phyloP scores from a whole-genome alignment of 2,888 invertebrate genomes.

The Dioctria linearis region DNA sequence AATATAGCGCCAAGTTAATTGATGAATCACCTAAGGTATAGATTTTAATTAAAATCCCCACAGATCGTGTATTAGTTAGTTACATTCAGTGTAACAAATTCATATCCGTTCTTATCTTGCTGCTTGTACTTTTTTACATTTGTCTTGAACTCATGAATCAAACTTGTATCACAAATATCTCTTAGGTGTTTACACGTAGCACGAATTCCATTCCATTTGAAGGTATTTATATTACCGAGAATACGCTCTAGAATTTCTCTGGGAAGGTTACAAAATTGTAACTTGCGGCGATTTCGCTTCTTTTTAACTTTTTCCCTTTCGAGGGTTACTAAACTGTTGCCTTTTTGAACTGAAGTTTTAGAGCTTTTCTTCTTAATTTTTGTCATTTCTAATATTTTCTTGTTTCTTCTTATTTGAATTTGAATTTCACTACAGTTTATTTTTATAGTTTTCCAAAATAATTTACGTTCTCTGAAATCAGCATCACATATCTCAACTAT shows the following conservation, averaged over 20 bases:
- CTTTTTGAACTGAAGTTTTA: no score
- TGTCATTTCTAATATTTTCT: no score
- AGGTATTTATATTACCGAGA: slow-evolving; percentile 62
- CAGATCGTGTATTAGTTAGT: background rate
- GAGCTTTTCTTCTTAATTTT: no score
- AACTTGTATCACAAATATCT: slow-evolving; percentile 60
- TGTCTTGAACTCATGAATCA: slow-evolving; percentile 63
- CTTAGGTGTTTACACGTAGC: slow-evolving; percentile 62
- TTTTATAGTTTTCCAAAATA: no score
- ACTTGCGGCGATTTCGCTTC: slow-evolving; percentile 30
- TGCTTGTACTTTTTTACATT: slow-evolving; percentile 55
- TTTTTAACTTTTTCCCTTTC: background rate
- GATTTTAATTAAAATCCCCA: no score
- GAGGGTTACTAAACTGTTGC: no score
- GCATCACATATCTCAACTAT: no score
- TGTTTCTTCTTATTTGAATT: no score
- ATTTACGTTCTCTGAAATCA: no score
- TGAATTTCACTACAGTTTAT: no score
- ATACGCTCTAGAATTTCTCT: slow-evolving; percentile 63
- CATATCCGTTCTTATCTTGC: slow-evolving; percentile 59
- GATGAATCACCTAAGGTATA: slow-evolving; percentile 60
- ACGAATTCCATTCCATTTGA: slow-evolving; percentile 64
- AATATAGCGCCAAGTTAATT: slow-evolving; percentile 63
- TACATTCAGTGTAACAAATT: slow-evolving; percentile 62
- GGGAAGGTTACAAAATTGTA: slow-evolving; percentile 61